A percentile compares a stretch with the other conserved stretches of the same genome.
These are phyloP conservation scores for Galeruca laticollis DNA, from an alignment of 2,888 invertebrate genomes.

Conservation along the genomic window DNA sequence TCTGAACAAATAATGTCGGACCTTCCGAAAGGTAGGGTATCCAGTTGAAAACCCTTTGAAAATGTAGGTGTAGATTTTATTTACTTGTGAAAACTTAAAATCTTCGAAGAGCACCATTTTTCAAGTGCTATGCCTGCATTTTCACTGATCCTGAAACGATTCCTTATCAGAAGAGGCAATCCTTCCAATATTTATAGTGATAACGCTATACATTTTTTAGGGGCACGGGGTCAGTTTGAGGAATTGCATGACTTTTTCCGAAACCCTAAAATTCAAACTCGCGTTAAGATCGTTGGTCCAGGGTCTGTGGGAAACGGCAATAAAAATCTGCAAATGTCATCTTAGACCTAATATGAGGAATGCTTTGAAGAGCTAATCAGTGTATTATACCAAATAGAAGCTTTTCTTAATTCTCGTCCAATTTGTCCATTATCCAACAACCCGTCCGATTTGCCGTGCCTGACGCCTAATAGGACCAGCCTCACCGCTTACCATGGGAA, in stretches of 20 bases:
- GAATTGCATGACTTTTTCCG: no score
- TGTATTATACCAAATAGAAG: neutral
- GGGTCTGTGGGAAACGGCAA: neutral
- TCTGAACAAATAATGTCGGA: constrained; percentile 3
- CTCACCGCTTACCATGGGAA: neutral
- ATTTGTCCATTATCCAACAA: no score
- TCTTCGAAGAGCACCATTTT: neutral
- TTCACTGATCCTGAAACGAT: neutral
- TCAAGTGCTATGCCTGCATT: neutral
- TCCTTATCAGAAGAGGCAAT: neutral
- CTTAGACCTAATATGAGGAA: neutral
- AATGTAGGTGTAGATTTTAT: no score
- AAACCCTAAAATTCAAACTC: neutral
- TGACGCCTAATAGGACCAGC: neutral
- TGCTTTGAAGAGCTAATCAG: neutral
- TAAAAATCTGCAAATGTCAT: no score
- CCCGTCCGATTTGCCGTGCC: neutral
- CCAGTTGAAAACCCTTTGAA: constrained; percentile 2
- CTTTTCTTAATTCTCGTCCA: neutral
- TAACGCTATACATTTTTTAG: no score
- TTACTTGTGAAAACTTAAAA: neutral
- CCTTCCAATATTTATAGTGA: no score
- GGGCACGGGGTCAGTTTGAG: no score
- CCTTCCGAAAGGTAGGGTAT: neutral
- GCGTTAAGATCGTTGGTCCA: neutral